Percentiles rank a stretch among this genome's conserved stretches.
These are phyloP conservation scores for Allobates femoralis DNA, from an alignment of 2,797 vertebrate species.

Conservation along the genomic window DNA sequence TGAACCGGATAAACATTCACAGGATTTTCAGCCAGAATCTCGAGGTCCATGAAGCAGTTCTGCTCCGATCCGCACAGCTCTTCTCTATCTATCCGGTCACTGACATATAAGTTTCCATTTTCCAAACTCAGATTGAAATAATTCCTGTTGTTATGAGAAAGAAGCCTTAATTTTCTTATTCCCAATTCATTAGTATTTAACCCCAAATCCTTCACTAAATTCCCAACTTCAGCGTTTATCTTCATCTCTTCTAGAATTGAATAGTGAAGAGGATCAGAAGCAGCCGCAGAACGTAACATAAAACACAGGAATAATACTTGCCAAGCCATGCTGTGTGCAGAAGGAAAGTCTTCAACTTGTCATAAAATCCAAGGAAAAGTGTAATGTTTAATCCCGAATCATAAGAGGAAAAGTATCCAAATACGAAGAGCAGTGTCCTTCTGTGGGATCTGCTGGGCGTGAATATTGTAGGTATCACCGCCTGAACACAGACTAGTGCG, in stretches of 20 bases:
- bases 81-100: slow-evolving; percentile 69
- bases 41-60: slow-evolving; percentile 64
- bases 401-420: not conserved
- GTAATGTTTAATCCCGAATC: not conserved
- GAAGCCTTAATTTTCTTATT: slow-evolving; percentile 12
- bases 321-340: slow-evolving; percentile 5
- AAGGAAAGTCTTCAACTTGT: too few species aligned
- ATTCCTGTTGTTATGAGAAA: not conserved
- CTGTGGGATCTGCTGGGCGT: not conserved
- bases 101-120: slow-evolving; percentile 67
- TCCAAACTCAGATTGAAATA: slow-evolving; percentile 44
- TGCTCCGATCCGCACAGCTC: slow-evolving; percentile 63
- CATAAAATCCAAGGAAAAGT: not conserved
- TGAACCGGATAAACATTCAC: slow-evolving; percentile 67
- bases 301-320: slow-evolving; percentile 46
- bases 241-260: slow-evolving; percentile 66
- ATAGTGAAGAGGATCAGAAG: slow-evolving; percentile 56
- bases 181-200: slow-evolving; percentile 49
- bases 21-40: slow-evolving; percentile 69
- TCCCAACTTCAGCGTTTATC: slow-evolving; percentile 63
- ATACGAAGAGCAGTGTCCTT: not conserved
- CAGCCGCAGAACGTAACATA: not conserved
- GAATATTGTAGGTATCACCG: not conserved
- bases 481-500: not conserved
- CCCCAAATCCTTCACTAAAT: slow-evolving; percentile 66